phyloP scores from a whole-genome alignment of 1,140 invertebrate species.

The Panagrolaimus sp. region DNA sequence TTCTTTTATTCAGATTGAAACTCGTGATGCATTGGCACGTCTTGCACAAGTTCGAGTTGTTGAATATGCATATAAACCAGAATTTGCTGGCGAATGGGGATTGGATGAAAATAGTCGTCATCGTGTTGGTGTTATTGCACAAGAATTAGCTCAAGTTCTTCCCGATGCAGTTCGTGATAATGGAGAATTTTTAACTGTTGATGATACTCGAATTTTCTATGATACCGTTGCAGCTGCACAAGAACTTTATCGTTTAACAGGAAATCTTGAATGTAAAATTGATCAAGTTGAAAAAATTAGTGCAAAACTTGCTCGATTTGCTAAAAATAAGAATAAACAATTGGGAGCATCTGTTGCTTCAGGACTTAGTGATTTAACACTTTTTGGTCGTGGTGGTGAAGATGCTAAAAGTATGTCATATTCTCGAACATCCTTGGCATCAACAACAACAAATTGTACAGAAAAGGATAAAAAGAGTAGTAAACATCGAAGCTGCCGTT shows the following conservation, averaged over 20 bases:
- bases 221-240: conserved; percentile 48
- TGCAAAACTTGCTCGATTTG: conserved; percentile 26
- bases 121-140: conserved; percentile 77
- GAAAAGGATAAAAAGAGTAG: neutral
- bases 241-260: conserved; percentile 43
- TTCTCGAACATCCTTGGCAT: neutral
- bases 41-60: conserved; percentile 84
- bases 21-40: conserved; percentile 33
- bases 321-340: conserved; percentile 22
- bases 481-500: conserved; percentile 1
- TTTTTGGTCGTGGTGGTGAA: conserved; percentile 9
- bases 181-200: conserved; percentile 50
- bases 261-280: conserved; percentile 47
- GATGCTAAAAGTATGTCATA: neutral
- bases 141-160: conserved; percentile 76
- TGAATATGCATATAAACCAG: conserved; percentile 79
- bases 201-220: conserved; percentile 50
- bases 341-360: too few relatives aligned
- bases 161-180: conserved; percentile 83
- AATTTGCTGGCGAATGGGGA: conserved; percentile 78
- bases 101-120: conserved; percentile 63
- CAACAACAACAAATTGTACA: conserved; percentile 8
- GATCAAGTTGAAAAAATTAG: conserved; percentile 48
- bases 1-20: conserved; percentile 54
- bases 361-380: conserved; percentile 23